A percentile compares a stretch with the other conserved stretches of the same genome.
Conservation (phyloP, 2,113 vertebrate genomes). For the Amblyopsis rosae region DNA sequence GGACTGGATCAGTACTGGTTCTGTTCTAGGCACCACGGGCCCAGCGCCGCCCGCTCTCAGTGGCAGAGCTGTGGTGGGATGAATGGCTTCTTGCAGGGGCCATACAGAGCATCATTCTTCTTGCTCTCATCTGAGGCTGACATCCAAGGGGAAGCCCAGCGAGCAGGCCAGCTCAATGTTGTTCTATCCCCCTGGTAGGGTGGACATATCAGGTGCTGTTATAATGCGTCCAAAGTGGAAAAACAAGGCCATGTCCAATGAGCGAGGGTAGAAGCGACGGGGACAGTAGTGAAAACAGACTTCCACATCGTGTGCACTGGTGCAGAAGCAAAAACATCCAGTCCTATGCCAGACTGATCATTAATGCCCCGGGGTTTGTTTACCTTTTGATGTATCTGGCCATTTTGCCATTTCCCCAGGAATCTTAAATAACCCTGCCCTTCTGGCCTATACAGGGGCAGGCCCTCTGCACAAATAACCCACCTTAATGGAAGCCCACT, state of each 20-base stretch:
- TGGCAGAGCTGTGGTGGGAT: slow-evolving; percentile 58
- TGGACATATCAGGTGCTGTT: slow-evolving; percentile 77
- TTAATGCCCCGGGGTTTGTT: slow-evolving; percentile 74
- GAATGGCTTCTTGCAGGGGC: slow-evolving; percentile 76
- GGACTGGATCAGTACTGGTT: slow-evolving; percentile 69
- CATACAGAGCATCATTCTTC: slow-evolving; percentile 80
- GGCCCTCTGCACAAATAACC: slow-evolving; percentile 61
- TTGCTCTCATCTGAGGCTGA: slow-evolving; percentile 69
- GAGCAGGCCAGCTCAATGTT: slow-evolving; percentile 73
- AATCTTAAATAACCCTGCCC: slow-evolving; percentile 73
- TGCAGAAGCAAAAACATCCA: slow-evolving; percentile 70
- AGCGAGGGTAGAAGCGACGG: slow-evolving; percentile 57
- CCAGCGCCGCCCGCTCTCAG: slow-evolving; percentile 54
- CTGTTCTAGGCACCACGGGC: slow-evolving; percentile 65
- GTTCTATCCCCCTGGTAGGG: slow-evolving; percentile 74
- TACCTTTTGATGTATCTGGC: slow-evolving; percentile 72
- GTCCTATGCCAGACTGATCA: slow-evolving; percentile 64
- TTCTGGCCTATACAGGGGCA: slow-evolving; percentile 35
- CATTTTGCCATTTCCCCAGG: slow-evolving; percentile 75
- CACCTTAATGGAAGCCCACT: slow-evolving; percentile 47
- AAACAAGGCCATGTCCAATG: slow-evolving; percentile 69
- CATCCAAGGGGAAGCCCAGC: slow-evolving; percentile 71
- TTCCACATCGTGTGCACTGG: slow-evolving; percentile 19
- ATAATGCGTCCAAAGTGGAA: slow-evolving; percentile 76
- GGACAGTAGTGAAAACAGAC: slow-evolving; percentile 71